Base-by-base conservation (phyloP, 2,797 vertebrate genomes). In the Phataginus tricuspis region DNA sequence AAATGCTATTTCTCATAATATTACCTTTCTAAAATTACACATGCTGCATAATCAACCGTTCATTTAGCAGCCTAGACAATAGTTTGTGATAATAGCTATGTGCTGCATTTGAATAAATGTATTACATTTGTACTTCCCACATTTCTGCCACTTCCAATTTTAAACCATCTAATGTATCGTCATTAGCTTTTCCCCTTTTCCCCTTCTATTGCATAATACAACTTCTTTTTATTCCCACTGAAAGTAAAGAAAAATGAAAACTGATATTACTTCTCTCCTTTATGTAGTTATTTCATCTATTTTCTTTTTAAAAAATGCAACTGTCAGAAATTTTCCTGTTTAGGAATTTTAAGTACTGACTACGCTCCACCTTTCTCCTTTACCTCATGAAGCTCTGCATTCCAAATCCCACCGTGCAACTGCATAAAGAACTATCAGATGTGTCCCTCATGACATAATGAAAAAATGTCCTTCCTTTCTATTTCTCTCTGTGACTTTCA, bases 1-100 rank as follows among this genome's bases (percentile, higher is more conserved):
- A 93, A 93, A 93, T 90, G 9, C 42, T 74, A 39, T 77, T 95
- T 97, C 6, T 80, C 23, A 79, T 96, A 68, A 88, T 82, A 93
- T 55, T 89, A 63, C 4, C 61, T 91, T 90, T 71, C 75, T 90
- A 87, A 96, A 95, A 90, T 93, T 91, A 75, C 0, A 86, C 57
- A 71, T 66, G 61, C 37, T 86, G 39, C n/a, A 86, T 86, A 95
- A 95, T 92, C 80, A 92, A 31, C n/a, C 88, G 18, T 84, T 92
- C 34, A 82, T 92, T 94, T 87, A 71, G 3, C 21, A 57, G 8
- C 57, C 31, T 91, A 71, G 13, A 6, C 59, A 74, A 91, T 93
- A 91, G 69, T 85, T 92, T 88, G 68, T 64, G 85, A 83, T 78
- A 88, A 72, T 51, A 91, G 49, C 0, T 91, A n/a, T 53, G 23